Base-by-base conservation (phyloP, 2,113 vertebrate species). In the Mesocricetus auratus region DNA sequence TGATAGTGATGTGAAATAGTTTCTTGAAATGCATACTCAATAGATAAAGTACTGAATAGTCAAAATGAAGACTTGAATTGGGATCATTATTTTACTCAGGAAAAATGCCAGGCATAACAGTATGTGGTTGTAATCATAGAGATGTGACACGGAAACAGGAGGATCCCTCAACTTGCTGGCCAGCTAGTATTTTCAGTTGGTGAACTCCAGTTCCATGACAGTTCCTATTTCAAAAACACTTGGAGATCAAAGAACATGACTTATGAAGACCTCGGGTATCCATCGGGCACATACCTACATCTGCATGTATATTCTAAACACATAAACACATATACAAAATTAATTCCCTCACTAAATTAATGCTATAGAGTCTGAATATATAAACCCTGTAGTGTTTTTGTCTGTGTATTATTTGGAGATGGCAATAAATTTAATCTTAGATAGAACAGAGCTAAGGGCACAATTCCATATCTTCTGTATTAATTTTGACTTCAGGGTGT, bases 401-500 rank as follows among this genome's bases (percentile, higher is more conserved):
- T 85, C 22, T 89, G 79, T 85, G 31, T 11, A 50, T 89, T 79
- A 64, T 16, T 75, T 96, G 33, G 13, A 93, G 60, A 79, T 85
- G 26, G 10, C 16, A 68, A 33, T 53, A 58, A 73, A 75, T 74
- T 93, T 86, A 53, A 83, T 73, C n/a, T 66, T 93, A 36, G 94
- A 64, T 93, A 50, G 77, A 60, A 0, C 39, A 45, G n/a, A 69
- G 0, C 3, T 82, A n/a, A 16, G 12, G 62, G 36, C 19, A 66
- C 5, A 74, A 50, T 3, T 90, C 9, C 17, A 3, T n/a, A n/a
- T n/a, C 11, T 60, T 86, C 39, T 71, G 17, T 60, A 58, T 91
- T 81, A 29, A 45, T 93, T 82, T 71, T 71, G 31, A 68, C 10
- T 89, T 83, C 42, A 85, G 29, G 19, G 9, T 39, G 62, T 75